A percentile compares a stretch with the other conserved stretches of the same genome.
phyloP scores from a whole-genome alignment of 2,888 invertebrate genomes.

The Mythimna pallens region DNA sequence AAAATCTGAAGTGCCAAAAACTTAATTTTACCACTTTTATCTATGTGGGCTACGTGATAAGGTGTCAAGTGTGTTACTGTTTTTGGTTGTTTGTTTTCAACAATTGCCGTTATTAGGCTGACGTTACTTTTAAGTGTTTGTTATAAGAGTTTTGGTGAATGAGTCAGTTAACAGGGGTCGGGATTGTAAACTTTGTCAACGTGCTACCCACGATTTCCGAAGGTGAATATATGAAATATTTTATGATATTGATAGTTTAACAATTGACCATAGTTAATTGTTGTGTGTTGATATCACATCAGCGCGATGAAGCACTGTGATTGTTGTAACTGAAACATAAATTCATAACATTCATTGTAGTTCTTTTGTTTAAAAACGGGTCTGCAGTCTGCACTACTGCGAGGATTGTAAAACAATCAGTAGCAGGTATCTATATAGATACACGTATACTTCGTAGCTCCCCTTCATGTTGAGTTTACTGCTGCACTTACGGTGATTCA shows the following conservation, averaged over 20 bases:
- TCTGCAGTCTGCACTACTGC: slow-evolving; percentile 35
- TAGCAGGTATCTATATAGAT: slow-evolving; percentile 28
- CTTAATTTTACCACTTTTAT: slow-evolving; percentile 75
- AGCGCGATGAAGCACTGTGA: slow-evolving; percentile 38
- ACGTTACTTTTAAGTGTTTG: slow-evolving; percentile 79
- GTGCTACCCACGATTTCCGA: slow-evolving; percentile 89
- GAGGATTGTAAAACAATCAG: slow-evolving; percentile 57
- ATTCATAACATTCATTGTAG: slow-evolving; percentile 62
- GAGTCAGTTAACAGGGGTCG: slow-evolving; percentile 90
- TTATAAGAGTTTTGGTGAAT: slow-evolving; percentile 85
- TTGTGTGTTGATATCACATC: slow-evolving; percentile 44
- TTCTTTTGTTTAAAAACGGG: slow-evolving; percentile 65
- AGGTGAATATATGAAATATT: slow-evolving; percentile 76
- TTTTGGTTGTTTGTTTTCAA: slow-evolving; percentile 73
- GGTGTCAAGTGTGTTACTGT: slow-evolving; percentile 80
- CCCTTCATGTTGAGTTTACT: slow-evolving; percentile 63
- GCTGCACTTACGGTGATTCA: slow-evolving; percentile 79
- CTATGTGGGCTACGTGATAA: slow-evolving; percentile 87
- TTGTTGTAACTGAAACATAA: slow-evolving; percentile 53
- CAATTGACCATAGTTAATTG: slow-evolving; percentile 44
- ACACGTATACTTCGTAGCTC: slow-evolving; percentile 24
- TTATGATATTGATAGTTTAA: slow-evolving; percentile 41
- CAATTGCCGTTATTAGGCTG: slow-evolving; percentile 71
- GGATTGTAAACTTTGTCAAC: slow-evolving; percentile 89
- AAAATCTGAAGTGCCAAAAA: slow-evolving; percentile 78